phyloP scores from a whole-genome alignment of 1,140 invertebrate species.

The Rhysida immarginata region DNA sequence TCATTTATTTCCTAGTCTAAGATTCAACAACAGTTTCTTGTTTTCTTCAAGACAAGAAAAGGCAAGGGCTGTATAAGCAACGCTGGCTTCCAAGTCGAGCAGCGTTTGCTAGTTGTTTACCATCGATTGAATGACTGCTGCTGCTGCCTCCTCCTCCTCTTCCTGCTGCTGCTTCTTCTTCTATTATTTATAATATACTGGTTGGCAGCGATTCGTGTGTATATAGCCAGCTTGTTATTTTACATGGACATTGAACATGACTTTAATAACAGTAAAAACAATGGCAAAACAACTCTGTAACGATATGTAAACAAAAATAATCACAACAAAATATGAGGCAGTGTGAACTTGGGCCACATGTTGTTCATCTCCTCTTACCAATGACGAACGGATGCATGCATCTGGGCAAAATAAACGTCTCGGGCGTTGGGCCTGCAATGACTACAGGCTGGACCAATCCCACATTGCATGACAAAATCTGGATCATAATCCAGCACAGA shows the following conservation, averaged over 20 bases:
- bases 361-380: neutral
- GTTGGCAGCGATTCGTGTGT: too few species aligned
- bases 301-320: constrained; percentile 11
- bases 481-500: neutral
- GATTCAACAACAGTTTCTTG: too few species aligned
- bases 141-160: too few species aligned
- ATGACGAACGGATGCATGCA: neutral
- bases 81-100: too few species aligned
- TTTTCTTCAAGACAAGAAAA: too few species aligned
- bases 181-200: too few species aligned
- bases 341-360: constrained; percentile 7
- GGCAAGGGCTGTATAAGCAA: too few species aligned
- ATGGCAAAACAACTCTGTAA: constrained; percentile 5
- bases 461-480: constrained; percentile 2
- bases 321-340: constrained; percentile 12
- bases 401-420: neutral
- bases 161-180: too few species aligned
- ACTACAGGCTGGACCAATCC: constrained; percentile 11
- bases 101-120: too few species aligned
- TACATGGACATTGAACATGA: neutral
- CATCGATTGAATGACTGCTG: too few species aligned
- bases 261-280: constrained; percentile 3
- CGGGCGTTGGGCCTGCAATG: neutral
- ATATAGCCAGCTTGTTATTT: too few species aligned
- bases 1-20: too few species aligned